Conservation (phyloP, 2,797 vertebrate species). For the Todus mexicanus region DNA sequence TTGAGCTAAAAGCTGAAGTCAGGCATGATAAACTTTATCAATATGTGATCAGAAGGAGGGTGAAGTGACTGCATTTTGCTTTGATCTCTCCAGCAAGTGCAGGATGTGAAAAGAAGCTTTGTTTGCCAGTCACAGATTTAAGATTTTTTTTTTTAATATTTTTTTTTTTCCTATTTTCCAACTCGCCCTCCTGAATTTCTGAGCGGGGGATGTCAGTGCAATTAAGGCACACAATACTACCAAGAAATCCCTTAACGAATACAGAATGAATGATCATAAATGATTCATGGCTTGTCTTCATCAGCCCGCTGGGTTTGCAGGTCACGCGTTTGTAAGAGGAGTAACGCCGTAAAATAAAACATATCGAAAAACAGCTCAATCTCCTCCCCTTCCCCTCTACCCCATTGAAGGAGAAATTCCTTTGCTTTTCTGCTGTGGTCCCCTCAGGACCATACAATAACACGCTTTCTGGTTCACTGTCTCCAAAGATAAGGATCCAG, state of each 20-base stretch:
- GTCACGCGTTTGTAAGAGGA: neutral
- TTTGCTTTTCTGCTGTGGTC: neutral
- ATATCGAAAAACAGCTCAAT: conserved; percentile 25
- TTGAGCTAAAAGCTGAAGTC: conserved; percentile 6
- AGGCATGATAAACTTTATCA: conserved; percentile 43
- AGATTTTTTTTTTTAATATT: neutral
- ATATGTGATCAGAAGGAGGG: conserved; percentile 51
- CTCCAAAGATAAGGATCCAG: neutral
- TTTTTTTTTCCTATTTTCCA: neutral
- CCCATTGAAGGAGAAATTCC: neutral
- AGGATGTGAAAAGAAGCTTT: neutral
- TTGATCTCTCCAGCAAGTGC: conserved; percentile 26
- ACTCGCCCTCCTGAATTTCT: neutral
- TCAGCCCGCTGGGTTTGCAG: neutral
- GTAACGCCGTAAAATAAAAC: neutral
- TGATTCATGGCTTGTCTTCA: conserved; percentile 61
- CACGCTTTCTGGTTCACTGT: conserved; percentile 20
- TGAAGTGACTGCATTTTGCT: neutral
- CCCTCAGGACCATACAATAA: neutral
- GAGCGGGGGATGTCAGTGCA: conserved; percentile 30
- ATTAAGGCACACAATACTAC: conserved; percentile 45
- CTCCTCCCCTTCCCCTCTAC: conserved; percentile 13
- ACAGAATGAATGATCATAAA: conserved; percentile 55
- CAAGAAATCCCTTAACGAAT: conserved; percentile 57
- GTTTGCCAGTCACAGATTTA: neutral